Percentiles rank a stretch among this genome's conserved stretches.
Evolutionary conservation across 2,888 invertebrate species (phyloP).

Genomic region (Alloscopus bannaensis): DNA sequence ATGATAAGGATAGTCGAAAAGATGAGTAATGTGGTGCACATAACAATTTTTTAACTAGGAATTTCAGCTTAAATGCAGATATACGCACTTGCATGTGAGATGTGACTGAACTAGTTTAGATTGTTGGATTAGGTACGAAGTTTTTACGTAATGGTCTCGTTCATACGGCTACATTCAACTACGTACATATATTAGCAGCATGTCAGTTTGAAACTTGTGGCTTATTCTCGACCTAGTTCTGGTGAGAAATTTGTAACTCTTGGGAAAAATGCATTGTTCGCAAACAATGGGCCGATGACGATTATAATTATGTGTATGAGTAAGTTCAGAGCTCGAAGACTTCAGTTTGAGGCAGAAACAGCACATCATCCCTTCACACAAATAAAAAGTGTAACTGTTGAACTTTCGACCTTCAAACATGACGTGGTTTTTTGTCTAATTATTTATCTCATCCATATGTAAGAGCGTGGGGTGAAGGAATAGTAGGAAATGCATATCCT

Average conservation of each 20-base stretch:
- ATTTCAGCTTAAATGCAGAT: neutral
- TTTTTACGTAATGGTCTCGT: slow-evolving; percentile 28
- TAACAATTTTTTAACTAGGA: no score
- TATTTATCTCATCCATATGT: no score
- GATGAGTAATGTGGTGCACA: no score
- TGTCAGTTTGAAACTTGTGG: slow-evolving; percentile 24
- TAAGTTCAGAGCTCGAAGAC: slow-evolving; percentile 27
- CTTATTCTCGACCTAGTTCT: slow-evolving; percentile 50
- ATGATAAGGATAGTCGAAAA: no score
- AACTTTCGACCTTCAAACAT: slow-evolving; percentile 46
- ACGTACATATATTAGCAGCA: no score
- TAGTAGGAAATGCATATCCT: slow-evolving; percentile 48
- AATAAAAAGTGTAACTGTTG: slow-evolving; percentile 11
- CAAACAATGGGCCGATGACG: slow-evolving; percentile 41
- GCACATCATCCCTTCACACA: neutral
- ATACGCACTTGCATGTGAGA: slow-evolving; percentile 9
- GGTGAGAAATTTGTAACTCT: slow-evolving; percentile 48
- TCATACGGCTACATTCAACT: no score
- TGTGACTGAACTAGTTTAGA: slow-evolving; percentile 52
- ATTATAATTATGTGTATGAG: slow-evolving; percentile 42
- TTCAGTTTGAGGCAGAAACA: slow-evolving; percentile 30
- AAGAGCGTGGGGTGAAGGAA: neutral
- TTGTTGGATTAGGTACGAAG: slow-evolving; percentile 20
- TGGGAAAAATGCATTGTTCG: slow-evolving; percentile 48
- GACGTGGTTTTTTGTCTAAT: slow-evolving; percentile 18